A percentile compares a stretch with the other conserved stretches of the same genome.
Evolutionary conservation across 2,888 invertebrate genomes (phyloP).

Genomic region (Sinodicranocentrus sp.): DNA sequence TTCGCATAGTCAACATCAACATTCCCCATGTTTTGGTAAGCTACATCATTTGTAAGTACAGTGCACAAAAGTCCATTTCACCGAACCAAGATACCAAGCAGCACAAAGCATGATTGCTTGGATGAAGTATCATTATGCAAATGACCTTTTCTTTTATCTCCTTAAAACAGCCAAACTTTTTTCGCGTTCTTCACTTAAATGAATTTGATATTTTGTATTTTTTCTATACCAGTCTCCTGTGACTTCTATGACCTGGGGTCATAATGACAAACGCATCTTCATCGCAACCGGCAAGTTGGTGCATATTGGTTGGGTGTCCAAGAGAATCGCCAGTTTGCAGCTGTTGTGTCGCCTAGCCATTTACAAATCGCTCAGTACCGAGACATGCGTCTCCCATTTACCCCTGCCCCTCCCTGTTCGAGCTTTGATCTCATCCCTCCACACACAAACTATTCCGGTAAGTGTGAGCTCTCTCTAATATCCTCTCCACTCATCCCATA

Average conservation of each 20-base stretch:
- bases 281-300: constrained; percentile 92
- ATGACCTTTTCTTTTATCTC: constrained; percentile 50
- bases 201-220: constrained; percentile 73
- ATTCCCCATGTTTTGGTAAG: constrained; percentile 88
- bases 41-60: constrained; percentile 39
- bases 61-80: too few species aligned
- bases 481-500: not conserved
- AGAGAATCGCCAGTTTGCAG: constrained; percentile 93
- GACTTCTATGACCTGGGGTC: constrained; percentile 98
- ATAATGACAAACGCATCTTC: constrained; percentile 96
- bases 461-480: constrained; percentile 76
- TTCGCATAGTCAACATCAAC: constrained; percentile 87
- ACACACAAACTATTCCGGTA: constrained; percentile 96
- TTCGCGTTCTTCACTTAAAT: constrained; percentile 15
- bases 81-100: too few species aligned
- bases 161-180: not conserved
- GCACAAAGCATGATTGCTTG: not conserved
- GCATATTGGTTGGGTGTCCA: constrained; percentile 95
- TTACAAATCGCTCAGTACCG: constrained; percentile 86
- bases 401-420: constrained; percentile 93
- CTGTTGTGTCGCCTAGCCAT: constrained; percentile 88
- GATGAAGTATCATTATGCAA: constrained; percentile 59
- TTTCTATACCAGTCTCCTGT: constrained; percentile 84
- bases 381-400: constrained; percentile 86
- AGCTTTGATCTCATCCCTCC: constrained; percentile 90